Conservation (phyloP, 2,888 invertebrate genomes). For the Chrysodeixis includens region DNA sequence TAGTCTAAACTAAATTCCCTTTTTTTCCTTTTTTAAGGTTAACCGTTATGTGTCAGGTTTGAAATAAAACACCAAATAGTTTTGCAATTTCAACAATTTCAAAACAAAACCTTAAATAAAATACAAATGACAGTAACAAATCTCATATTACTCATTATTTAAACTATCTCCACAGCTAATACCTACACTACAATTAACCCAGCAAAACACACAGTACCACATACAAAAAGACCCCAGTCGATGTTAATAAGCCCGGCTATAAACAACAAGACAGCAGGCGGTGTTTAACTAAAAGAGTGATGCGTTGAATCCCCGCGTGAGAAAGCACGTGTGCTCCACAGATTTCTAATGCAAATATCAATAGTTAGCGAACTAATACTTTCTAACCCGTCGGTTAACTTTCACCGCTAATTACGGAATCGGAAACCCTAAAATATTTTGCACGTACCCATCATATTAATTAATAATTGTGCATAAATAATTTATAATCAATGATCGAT, state of each 20-base stretch:
- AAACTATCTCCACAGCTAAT: neutral
- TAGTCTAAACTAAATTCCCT: no score
- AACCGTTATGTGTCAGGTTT: no score
- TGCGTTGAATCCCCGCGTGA: constrained; percentile 71
- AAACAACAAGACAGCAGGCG: constrained; percentile 20
- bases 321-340: constrained; percentile 82
- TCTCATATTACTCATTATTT: neutral
- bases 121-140: constrained; percentile 26
- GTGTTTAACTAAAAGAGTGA: constrained; percentile 41
- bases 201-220: no score
- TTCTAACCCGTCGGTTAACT: constrained; percentile 82
- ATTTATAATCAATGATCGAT: constrained; percentile 6
- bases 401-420: constrained; percentile 75
- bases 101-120: constrained; percentile 24
- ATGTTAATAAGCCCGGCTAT: constrained; percentile 7
- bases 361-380: constrained; percentile 81
- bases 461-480: constrained; percentile 26
- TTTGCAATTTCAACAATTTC: no score
- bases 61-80: no score
- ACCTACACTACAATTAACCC: constrained; percentile 16
- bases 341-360: constrained; percentile 87
- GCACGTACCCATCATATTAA: constrained; percentile 38
- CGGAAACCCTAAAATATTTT: constrained; percentile 66
- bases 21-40: no score
- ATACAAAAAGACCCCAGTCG: no score